Percentiles rank a stretch among this genome's conserved stretches.
phyloP scores from a whole-genome alignment of 2,113 vertebrate genomes.

The Cygnus atratus region DNA sequence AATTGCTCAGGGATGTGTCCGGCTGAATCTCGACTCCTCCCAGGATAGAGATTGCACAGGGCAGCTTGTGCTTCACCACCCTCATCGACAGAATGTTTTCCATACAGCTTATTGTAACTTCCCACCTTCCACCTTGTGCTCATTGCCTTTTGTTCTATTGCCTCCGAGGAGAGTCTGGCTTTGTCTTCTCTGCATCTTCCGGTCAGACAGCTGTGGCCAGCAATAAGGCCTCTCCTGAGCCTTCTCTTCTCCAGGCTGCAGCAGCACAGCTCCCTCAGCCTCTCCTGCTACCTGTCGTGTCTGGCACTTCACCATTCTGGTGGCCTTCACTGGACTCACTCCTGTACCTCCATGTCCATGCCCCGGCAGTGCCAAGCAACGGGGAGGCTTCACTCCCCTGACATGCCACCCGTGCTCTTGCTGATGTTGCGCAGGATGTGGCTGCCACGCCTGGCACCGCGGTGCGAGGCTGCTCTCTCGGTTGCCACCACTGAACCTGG shows the following conservation, averaged over 20 bases:
- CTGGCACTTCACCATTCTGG: neutral
- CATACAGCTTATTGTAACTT: neutral
- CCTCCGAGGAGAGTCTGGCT: neutral
- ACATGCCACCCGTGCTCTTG: neutral
- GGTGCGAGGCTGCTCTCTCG: neutral
- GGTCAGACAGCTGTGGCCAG: neutral
- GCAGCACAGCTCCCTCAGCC: neutral
- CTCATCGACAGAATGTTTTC: neutral
- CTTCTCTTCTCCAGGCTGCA: neutral
- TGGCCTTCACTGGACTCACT: neutral
- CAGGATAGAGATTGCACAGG: neutral
- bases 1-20: neutral
- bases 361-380: too few species aligned
- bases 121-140: neutral
- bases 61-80: neutral
- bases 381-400: too few species aligned
- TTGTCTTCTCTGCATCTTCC: neutral
- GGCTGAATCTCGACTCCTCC: neutral
- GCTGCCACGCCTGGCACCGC: neutral
- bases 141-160: neutral
- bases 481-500: neutral
- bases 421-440: accelerated
- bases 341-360: too few species aligned
- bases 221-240: neutral
- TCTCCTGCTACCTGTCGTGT: neutral